Evolutionary conservation across 92 coral and sea anemone species (phyloP).

Genomic region (Phymanthus crucifer): DNA sequence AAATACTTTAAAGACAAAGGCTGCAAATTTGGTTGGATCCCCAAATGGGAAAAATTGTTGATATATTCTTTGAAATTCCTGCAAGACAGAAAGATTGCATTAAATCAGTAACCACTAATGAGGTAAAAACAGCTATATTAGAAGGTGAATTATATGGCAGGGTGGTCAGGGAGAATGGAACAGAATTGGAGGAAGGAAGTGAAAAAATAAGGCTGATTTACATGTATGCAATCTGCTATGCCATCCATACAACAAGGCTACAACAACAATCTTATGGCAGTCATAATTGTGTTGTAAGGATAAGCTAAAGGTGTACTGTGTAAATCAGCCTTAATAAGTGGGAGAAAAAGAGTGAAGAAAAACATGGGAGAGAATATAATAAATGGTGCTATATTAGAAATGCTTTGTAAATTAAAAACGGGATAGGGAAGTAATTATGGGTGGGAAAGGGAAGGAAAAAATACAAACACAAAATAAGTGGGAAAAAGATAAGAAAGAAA

Average conservation of each 20-base stretch:
- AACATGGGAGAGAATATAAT: too few relatives aligned
- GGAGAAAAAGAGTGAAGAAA: too few relatives aligned
- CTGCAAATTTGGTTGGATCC: constrained; percentile 91
- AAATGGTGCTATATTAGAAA: neutral
- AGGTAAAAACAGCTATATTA: neutral
- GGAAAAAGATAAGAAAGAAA: too few relatives aligned
- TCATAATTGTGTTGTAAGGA: too few relatives aligned
- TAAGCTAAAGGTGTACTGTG: too few relatives aligned
- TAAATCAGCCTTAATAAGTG: too few relatives aligned
- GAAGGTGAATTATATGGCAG: neutral
- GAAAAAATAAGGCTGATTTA: too few relatives aligned
- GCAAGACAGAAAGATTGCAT: constrained; percentile 10
- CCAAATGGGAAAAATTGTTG: constrained; percentile 99
- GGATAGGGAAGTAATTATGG: neutral
- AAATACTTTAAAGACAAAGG: constrained; percentile 96
- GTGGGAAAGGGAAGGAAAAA: neutral
- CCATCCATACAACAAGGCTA: too few relatives aligned
- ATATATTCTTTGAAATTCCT: constrained; percentile 97
- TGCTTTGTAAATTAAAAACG: too few relatives aligned
- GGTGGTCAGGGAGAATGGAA: neutral
- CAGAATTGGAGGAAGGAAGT: neutral
- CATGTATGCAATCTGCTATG: too few relatives aligned
- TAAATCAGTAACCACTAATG: neutral
- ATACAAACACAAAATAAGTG: too few relatives aligned
- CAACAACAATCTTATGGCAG: too few relatives aligned